These are phyloP conservation scores for Anhinga anhinga DNA, from an alignment of 2,113 vertebrate species.

Conservation along the genomic window DNA sequence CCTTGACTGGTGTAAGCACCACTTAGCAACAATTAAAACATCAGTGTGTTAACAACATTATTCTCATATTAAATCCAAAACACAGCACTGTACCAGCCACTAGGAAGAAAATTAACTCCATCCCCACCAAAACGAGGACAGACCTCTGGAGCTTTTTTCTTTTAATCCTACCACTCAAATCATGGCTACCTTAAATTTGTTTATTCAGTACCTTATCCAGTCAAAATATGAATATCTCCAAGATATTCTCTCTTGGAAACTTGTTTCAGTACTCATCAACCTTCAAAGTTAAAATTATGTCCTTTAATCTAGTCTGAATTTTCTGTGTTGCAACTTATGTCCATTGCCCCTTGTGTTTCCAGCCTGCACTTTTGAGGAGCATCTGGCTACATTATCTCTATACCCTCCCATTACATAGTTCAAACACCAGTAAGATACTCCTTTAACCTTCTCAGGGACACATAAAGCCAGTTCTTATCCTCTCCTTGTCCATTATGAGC, in stretches of 20 bases:
- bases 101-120: too few species aligned
- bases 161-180: neutral
- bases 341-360: neutral
- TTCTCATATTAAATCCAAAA: too few species aligned
- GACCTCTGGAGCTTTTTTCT: neutral
- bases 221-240: neutral
- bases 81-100: too few species aligned
- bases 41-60: too few species aligned
- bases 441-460: neutral
- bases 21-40: too few species aligned
- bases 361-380: neutral
- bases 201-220: neutral
- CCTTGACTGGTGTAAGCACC: too few species aligned
- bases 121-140: too few species aligned
- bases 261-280: neutral
- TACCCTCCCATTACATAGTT: too few species aligned
- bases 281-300: neutral
- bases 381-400: neutral
- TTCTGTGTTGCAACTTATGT: neutral
- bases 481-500: neutral
- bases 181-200: neutral
- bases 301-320: neutral
- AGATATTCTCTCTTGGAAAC: neutral
- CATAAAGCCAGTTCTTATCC: neutral
- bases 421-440: neutral